Evolutionary conservation across 2,888 invertebrate species (phyloP), one percentile per base, ranked within the genome.

Genomic region (Brassicogethes aeneus): DNA sequence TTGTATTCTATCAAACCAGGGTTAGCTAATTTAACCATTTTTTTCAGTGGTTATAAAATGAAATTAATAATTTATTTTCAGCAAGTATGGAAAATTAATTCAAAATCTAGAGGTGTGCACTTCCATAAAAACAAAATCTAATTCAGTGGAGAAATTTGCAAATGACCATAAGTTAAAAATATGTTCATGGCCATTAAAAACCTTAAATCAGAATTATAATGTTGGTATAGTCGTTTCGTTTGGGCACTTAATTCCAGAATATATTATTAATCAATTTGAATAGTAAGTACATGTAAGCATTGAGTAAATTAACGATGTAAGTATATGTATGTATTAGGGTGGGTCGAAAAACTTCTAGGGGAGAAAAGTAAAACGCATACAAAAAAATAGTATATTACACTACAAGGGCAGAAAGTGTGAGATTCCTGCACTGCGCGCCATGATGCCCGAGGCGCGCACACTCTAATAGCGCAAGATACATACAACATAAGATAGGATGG

Each of bases 141-240:
- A 83, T 57, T 70, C 74, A 32, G 78, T 94, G 2, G 72, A 76
- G 43, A 72, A 74, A 44, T 92, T 79, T 73, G 85, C 90, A 0
- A 60, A 68, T 15, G 55, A 75, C 14, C 70, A 80, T 54, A 70
- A 77, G 23, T 69, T 89, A 15, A 61, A 61, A 12, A 59, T 82
- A 13, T 72, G 80, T 51, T 61, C 72, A 2, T 61, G 59, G 59
- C 59, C 60, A 3, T 39, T 48, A 30, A 38, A 42, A 30, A 56
- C 73, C 30, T 49, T 59, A 5, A 55, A 70, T 37, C 59, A 64
- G 10, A 67, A 74, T 38, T 93, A 82, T 70, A 84, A 95, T 61
- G 68, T 95, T 44, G 95, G 95, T 2, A 69, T 95, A 36, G 87
- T 96, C 16, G 92, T 89, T 1, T 94, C 95, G 0, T 96, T 96